Percentiles rank a stretch among this genome's conserved stretches.
These are phyloP conservation scores for Parelbella ahira DNA, from an alignment of 2,888 invertebrate species.

Conservation along the genomic window DNA sequence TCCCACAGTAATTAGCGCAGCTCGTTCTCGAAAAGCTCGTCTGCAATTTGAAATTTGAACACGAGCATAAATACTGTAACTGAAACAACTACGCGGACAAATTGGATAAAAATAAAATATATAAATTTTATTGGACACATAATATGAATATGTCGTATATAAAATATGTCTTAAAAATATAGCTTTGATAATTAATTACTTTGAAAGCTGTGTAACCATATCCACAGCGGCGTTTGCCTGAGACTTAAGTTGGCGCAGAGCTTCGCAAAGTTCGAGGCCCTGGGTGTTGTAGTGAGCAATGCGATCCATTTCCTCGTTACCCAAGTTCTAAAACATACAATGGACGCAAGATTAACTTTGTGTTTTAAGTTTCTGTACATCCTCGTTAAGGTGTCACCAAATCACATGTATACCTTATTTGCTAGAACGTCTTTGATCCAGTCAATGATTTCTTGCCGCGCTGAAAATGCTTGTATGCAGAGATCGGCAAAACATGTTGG, in stretches of 20 bases:
- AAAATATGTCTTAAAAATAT: no score
- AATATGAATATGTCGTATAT: no score
- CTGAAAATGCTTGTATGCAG: constrained; percentile 62
- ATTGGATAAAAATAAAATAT: no score
- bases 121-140: no score
- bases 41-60: no score
- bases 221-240: constrained; percentile 53
- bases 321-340: constrained; percentile 6
- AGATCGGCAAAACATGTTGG: constrained; percentile 62
- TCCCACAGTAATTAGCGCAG: constrained; percentile 53
- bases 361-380: no score
- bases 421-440: constrained; percentile 63
- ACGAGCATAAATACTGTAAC: no score
- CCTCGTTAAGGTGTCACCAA: no score
- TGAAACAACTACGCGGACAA: no score
- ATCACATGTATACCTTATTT: constrained; percentile 50
- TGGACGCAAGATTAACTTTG: background rate
- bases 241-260: constrained; percentile 53
- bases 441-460: constrained; percentile 68
- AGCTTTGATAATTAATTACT: no score
- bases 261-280: constrained; percentile 59
- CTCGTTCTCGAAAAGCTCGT: constrained; percentile 54
- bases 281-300: constrained; percentile 58
- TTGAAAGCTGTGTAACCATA: constrained; percentile 52
- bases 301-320: constrained; percentile 47